Conservation (phyloP, 1,140 invertebrate genomes). For the Drosophila malerkotliana region DNA sequence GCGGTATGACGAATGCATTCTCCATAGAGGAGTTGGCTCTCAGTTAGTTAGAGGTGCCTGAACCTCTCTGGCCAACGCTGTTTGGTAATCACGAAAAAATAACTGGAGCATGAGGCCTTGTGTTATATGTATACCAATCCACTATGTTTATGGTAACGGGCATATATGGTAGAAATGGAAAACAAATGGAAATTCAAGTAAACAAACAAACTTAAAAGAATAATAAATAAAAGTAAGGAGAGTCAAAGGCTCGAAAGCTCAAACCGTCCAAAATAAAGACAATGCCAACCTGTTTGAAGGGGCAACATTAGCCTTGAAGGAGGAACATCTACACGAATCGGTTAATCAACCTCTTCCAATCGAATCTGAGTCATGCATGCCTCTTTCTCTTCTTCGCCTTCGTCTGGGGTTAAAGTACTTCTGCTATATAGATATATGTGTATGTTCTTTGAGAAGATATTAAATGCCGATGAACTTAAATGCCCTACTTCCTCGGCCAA, state of each 20-base stretch:
- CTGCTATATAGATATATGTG: too few species aligned
- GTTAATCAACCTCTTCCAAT: conserved; percentile 36
- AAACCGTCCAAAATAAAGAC: neutral
- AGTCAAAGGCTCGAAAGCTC: neutral
- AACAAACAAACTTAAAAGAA: neutral
- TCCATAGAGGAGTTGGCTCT: too few species aligned
- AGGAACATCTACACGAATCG: conserved; percentile 18
- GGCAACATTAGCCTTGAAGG: conserved; percentile 36
- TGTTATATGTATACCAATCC: conserved; percentile 6
- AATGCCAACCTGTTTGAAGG: conserved; percentile 36
- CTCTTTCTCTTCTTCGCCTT: too few species aligned
- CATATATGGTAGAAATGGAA: conserved; percentile 12
- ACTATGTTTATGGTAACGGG: conserved; percentile 23
- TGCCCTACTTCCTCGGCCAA: neutral
- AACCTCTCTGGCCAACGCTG: conserved; percentile 3
- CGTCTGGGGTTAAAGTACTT: too few species aligned
- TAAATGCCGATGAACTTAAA: too few species aligned
- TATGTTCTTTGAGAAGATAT: too few species aligned
- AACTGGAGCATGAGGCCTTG: conserved; percentile 42
- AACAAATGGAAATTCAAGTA: conserved; percentile 35
- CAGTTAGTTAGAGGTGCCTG: too few species aligned
- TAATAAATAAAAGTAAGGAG: neutral
- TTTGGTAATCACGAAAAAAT: conserved; percentile 30
- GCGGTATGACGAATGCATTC: too few species aligned
- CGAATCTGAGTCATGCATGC: conserved; percentile 14